These are phyloP conservation scores for Phragmatobia fuliginosa DNA, from an alignment of 2,888 invertebrate genomes.

Conservation along the genomic window DNA sequence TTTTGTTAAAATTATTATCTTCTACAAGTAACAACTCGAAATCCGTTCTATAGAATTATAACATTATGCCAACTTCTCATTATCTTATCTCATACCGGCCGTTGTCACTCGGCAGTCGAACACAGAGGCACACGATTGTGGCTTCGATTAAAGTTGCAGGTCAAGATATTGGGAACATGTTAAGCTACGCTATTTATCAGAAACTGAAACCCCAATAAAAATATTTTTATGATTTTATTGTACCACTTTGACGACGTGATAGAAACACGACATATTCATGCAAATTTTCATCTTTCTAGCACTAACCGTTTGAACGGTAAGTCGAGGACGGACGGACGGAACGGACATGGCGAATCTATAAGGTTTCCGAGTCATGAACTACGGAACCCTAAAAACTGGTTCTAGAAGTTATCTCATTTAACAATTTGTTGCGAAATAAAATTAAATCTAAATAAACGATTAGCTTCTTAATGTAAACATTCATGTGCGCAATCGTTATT, in stretches of 20 bases:
- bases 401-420: neutral
- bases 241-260: too few species aligned
- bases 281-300: too few species aligned
- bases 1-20: too few species aligned
- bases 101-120: neutral
- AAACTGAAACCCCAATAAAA: too few species aligned
- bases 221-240: too few species aligned
- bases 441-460: neutral
- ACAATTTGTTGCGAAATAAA: neutral
- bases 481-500: neutral
- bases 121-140: neutral
- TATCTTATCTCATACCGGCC: neutral
- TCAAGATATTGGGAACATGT: neutral
- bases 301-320: too few species aligned
- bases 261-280: too few species aligned
- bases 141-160: neutral
- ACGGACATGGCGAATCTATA: too few species aligned
- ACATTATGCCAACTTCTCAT: neutral
- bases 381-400: too few species aligned
- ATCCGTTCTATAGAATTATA: neutral
- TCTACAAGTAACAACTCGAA: too few species aligned
- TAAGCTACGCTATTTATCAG: neutral
- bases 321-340: too few species aligned
- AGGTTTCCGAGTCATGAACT: too few species aligned
- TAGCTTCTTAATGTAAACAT: constrained; percentile 3